Conservation (phyloP, 2,113 vertebrate genomes). For the Oophaga pumilio region DNA sequence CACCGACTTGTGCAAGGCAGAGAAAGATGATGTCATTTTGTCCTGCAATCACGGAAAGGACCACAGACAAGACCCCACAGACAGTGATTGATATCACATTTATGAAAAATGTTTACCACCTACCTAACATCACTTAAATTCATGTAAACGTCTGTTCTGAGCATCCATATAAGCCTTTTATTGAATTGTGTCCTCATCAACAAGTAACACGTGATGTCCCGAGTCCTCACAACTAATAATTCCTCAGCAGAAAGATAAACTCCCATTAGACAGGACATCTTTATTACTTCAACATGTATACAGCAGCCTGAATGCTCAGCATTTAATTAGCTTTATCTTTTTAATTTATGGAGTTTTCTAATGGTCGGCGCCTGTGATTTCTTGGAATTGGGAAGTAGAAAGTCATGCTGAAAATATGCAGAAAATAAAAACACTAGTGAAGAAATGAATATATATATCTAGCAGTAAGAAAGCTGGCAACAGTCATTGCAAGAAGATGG, state of each 20-base stretch:
- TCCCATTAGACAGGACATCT: background rate
- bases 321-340: slow-evolving; percentile 20
- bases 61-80: too few relatives aligned
- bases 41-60: background rate
- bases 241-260: background rate
- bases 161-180: too few relatives aligned
- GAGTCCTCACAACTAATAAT: background rate
- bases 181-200: background rate
- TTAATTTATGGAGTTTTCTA: slow-evolving; percentile 11
- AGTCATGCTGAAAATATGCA: background rate
- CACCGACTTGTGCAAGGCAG: background rate
- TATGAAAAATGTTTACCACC: too few relatives aligned
- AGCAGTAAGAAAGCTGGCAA: background rate
- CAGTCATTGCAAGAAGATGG: too few relatives aligned
- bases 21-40: background rate
- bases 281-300: background rate
- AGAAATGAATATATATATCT: background rate
- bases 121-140: too few relatives aligned
- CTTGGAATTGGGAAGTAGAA: background rate
- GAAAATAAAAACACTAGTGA: background rate
- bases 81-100: too few relatives aligned
- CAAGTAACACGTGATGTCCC: background rate
- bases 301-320: background rate
- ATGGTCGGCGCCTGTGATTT: background rate
- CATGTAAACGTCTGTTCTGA: too few relatives aligned